Evolutionary conservation across 2,797 vertebrate species (phyloP).

Genomic region (Trachops cirrhosus): DNA sequence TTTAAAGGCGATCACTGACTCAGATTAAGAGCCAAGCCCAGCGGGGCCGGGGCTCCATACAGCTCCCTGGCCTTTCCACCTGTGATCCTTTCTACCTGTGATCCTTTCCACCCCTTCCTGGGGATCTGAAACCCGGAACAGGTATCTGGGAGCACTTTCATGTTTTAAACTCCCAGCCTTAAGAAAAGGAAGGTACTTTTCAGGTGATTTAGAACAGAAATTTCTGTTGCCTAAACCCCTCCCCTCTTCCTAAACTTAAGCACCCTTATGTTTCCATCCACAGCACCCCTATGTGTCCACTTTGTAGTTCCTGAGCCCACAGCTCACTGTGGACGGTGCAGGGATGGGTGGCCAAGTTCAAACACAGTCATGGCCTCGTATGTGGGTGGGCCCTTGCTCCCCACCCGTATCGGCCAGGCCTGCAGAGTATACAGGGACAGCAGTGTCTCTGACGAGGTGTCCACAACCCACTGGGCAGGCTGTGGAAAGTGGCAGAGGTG

Average conservation of each 20-base stretch:
- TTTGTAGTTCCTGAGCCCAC: neutral
- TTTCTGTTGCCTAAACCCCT: neutral
- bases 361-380: neutral
- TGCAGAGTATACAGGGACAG: neutral
- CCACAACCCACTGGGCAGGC: neutral
- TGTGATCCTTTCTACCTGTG: neutral
- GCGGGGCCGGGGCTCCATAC: neutral
- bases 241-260: neutral
- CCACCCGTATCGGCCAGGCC: neutral
- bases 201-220: neutral
- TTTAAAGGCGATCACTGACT: neutral
- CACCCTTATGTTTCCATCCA: neutral
- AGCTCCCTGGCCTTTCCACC: neutral
- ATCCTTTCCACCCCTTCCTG: neutral
- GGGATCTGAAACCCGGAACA: neutral
- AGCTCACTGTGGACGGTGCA: neutral
- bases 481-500: neutral
- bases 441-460: neutral
- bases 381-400: neutral
- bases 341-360: neutral
- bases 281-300: neutral
- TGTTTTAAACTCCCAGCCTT: conserved; percentile 4
- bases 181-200: neutral
- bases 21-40: neutral
- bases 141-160: neutral